Evolutionary conservation across 2,113 vertebrate genomes (phyloP), one percentile per base, ranked within the genome.

Genomic region (Cnemophilus loriae): DNA sequence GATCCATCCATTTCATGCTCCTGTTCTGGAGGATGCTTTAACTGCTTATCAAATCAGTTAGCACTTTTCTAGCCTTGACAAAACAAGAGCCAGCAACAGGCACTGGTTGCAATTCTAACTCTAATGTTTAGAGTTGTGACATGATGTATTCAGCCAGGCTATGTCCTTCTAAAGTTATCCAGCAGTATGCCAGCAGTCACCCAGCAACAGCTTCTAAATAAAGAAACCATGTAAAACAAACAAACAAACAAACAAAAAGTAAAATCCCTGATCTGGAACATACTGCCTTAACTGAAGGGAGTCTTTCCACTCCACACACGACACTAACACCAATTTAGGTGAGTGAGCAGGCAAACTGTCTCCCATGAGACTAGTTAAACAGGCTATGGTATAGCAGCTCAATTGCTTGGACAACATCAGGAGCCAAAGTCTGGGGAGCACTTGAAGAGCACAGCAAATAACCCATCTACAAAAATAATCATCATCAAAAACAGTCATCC

Each of bases 401-500:
- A 81, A 90, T 71, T 75, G 92, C 68, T 76, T 94, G 93, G 90
- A 93, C 84, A 82, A 57, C 71, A 96, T 84, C 68, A 95, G 71
- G 59, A 96, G 87, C 52, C 88, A 88, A 91, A 91, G 92, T 52
- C 92, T 86, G 33, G 88, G 88, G 85, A 93, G 55, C 83, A 78
- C 60, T 96, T 90, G 64, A 80, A 93, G 47, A 94, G 71, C 71
- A 81, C 1, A 63, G 88, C 65, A 94, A 95, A 96, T 88, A 90
- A 81, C 47, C 84, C 85, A 84, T 92, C 79, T 64, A 93, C 82
- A 94, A 88, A 94, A 96, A 94, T 86, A 88, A 96, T 88, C 52
- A 89, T 85, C 21, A 77, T 90, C 71, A 94, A 92, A 93, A 96
- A 90, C 79, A 96, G 76, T 67, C 92, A 95, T 77, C 92, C 95